phyloP scores from a whole-genome alignment of 1,140 invertebrate genomes.

The Ceratina japonica region DNA sequence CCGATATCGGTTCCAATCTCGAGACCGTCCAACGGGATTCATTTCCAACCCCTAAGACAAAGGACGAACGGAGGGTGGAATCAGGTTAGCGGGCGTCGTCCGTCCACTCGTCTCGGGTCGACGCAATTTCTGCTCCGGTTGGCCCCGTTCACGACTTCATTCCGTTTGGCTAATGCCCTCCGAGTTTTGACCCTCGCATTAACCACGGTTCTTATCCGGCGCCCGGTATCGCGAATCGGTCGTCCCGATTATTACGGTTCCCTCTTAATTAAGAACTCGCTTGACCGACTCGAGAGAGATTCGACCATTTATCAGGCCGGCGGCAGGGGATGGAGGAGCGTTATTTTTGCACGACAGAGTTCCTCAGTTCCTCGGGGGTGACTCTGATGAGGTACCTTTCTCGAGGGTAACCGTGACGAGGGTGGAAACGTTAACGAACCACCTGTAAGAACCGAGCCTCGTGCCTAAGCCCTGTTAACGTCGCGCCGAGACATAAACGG shows the following conservation, averaged over 20 bases:
- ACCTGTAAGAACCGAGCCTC: slow-evolving; percentile 43
- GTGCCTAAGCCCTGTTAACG: slow-evolving; percentile 39
- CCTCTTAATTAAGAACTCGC: slow-evolving; percentile 41
- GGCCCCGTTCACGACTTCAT: slow-evolving; percentile 3
- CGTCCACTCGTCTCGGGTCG: not conserved
- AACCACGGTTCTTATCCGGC: slow-evolving; percentile 6
- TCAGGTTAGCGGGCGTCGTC: not conserved
- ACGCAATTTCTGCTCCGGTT: slow-evolving; percentile 9
- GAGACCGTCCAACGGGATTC: not conserved
- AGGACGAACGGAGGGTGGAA: not conserved
- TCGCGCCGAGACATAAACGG: not conserved
- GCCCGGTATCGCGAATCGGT: slow-evolving; percentile 17
- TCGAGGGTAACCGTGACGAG: slow-evolving; percentile 39
- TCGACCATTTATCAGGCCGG: slow-evolving; percentile 36
- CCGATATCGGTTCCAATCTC: slow-evolving; percentile 20
- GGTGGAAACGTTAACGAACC: slow-evolving; percentile 49
- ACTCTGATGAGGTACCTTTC: slow-evolving; percentile 39
- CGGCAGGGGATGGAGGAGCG: not conserved
- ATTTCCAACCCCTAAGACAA: not conserved
- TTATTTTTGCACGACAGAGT: slow-evolving; percentile 36
- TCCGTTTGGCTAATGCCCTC: not conserved
- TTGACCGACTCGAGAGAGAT: slow-evolving; percentile 5
- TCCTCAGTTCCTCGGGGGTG: slow-evolving; percentile 6
- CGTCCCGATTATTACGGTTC: slow-evolving; percentile 27
- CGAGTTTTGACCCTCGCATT: slow-evolving; percentile 11